Evolutionary conservation across 1,140 invertebrate genomes (phyloP), one percentile per base, ranked within the genome.

Genomic region (Hermetia illucens): DNA sequence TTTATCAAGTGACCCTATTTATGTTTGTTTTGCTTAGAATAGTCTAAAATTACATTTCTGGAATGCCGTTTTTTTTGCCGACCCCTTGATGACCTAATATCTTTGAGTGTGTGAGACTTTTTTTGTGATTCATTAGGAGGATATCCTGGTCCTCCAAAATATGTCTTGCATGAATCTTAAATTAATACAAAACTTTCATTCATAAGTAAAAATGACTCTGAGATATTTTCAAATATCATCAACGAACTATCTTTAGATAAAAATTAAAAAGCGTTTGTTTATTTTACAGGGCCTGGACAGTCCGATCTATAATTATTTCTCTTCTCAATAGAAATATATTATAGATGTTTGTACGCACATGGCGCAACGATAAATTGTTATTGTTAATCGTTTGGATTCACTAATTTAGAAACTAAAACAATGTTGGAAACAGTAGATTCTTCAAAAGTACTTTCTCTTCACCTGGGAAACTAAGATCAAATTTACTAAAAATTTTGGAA

Each of bases 221-320:
- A 36, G 42, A 27, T 45, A 31, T 33, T 19, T 15, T 24, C 10
- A 30, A n/a, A 12, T 30, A 30, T 12, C 3, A 30, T 25, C 24
- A 25, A 9, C 17, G 29, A 30, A 30, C 29, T 16, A 9, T 25
- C n/a, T n/a, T 9, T n/a, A 25, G 24, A 9, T n/a, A 9, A 8
- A 25, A 9, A 25, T 25, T 25, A 9, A 9, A 13, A 13, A 4
- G n/a, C 41, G 16, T 25, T 29, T 51, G 49, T 53, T 29, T 16
- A 58, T 58, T 41, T 55, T 55, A 21, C 52, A 58, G 55, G 55
- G 47, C 55, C 55, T 52, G 55, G 55, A 49, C 55, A 58, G 51
- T 58, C 55, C 47, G 55, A 58, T 55, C 53, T 58, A 56, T 58
- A 58, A 58, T 55, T 58, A 58, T 58, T 58, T 58, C 53, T 43